A percentile compares a stretch with the other conserved stretches of the same genome.
Evolutionary conservation across 2,113 vertebrate species (phyloP).

Genomic region (Brachyhypopomus occidentalis): DNA sequence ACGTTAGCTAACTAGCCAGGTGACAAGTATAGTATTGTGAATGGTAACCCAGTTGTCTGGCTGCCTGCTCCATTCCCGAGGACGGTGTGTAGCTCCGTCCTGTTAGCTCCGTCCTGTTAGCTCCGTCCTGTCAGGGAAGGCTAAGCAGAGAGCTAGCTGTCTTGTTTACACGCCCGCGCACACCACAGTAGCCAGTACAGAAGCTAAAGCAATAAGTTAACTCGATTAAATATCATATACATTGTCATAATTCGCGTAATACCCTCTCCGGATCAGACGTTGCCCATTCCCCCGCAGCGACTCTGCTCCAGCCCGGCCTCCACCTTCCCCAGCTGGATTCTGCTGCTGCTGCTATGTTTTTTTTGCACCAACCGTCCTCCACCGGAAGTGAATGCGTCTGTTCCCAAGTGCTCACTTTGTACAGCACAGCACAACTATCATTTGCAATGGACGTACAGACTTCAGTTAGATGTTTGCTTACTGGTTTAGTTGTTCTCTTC

Average conservation of each 20-base stretch:
- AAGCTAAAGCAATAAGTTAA: not conserved
- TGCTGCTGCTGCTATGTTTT: constrained; percentile 69
- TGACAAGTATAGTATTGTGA: too few relatives aligned
- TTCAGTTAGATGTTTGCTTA: not conserved
- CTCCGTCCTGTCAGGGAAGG: constrained; percentile 41
- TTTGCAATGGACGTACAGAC: not conserved
- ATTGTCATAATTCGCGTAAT: constrained; percentile 44
- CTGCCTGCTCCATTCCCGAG: too few relatives aligned
- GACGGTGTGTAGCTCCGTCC: too few relatives aligned
- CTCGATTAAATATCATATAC: not conserved
- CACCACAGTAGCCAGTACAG: not conserved
- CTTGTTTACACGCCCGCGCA: constrained; percentile 5
- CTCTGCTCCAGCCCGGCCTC: constrained; percentile 74
- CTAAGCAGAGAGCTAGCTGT: constrained; percentile 22
- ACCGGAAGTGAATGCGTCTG: too few relatives aligned
- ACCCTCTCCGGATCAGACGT: constrained; percentile 73
- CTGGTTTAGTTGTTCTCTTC: not conserved
- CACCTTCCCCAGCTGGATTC: constrained; percentile 77
- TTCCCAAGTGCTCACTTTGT: too few relatives aligned
- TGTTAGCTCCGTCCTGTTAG: too few relatives aligned
- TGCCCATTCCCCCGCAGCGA: constrained; percentile 73
- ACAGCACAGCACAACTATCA: too few relatives aligned
- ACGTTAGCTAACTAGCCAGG: constrained; percentile 6
- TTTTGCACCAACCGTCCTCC: too few relatives aligned
- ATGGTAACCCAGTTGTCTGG: too few relatives aligned